phyloP scores from a whole-genome alignment of 2,888 invertebrate genomes.

The Glyphotaelius pellucidus region DNA sequence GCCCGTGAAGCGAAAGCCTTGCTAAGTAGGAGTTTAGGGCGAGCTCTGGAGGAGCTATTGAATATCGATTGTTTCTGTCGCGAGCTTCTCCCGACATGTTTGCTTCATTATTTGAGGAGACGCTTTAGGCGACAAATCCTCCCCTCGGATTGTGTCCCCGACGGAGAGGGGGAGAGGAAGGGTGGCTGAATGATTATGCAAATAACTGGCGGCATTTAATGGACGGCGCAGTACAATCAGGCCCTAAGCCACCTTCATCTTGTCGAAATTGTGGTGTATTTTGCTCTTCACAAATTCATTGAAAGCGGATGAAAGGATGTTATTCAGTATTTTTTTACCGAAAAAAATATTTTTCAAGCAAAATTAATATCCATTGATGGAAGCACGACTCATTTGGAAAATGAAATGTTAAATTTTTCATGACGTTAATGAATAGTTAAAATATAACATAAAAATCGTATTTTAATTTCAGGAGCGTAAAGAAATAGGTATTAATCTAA shows the following conservation, averaged over 20 bases:
- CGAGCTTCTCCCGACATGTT: slow-evolving; percentile 57
- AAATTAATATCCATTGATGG: slow-evolving; percentile 30
- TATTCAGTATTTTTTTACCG: slow-evolving; percentile 10
- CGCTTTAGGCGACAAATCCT: slow-evolving; percentile 57
- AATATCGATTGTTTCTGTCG: slow-evolving; percentile 62
- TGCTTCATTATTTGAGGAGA: slow-evolving; percentile 65
- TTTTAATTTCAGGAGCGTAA: background rate
- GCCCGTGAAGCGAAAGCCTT: background rate
- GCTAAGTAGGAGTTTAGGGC: slow-evolving; percentile 41
- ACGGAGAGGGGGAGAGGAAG: background rate
- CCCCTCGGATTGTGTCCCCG: slow-evolving; percentile 41
- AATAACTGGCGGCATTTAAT: slow-evolving; percentile 65
- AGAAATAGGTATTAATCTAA: no score
- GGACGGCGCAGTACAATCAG: slow-evolving; percentile 61
- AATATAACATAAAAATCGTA: background rate
- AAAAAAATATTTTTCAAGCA: background rate
- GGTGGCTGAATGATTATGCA: slow-evolving; percentile 65
- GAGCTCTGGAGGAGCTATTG: slow-evolving; percentile 55
- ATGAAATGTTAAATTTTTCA: background rate
- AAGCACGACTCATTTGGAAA: slow-evolving; percentile 4
- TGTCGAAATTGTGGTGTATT: slow-evolving; percentile 56
- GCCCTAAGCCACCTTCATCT: slow-evolving; percentile 53
- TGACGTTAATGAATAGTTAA: background rate
- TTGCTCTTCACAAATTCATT: slow-evolving; percentile 52
- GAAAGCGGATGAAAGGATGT: slow-evolving; percentile 40